Base-by-base conservation (phyloP, 1,140 invertebrate species). In the Hydropsyche tenuis region DNA sequence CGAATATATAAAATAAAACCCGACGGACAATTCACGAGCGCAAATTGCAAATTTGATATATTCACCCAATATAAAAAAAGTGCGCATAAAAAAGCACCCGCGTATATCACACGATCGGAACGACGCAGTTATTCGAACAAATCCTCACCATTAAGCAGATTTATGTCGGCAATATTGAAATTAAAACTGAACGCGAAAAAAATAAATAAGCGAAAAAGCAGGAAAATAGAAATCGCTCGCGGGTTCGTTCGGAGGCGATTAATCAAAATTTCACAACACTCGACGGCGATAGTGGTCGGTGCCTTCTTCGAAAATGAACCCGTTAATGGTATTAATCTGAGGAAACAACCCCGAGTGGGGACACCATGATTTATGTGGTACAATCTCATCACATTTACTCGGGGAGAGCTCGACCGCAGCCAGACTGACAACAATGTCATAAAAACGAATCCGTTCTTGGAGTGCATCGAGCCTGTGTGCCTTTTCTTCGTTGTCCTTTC, bases 161-260 rank as follows among this genome's bases (percentile, higher is more conserved):
- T 53, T 53, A 53, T 53, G 48, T 53, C 48, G 48, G 48, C 23
- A 60, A 60, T 60, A 60, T 60, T 60, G 56, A 27, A 60, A 25
- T 60, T 60, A 60, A 60, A 23, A 60, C 20, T 9, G 30, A 37
- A 37, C 30, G 30, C n/a, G n/a, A n/a, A 37, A 37, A 37, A 37
- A 37, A 37, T 37, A 37, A 37, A 37, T 37, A 37, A 3, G 30
- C 30, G 30, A 4, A 37, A 37, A 37, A 37, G 14, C 46, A 16
- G 48, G 9, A 18, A 20, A 18, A 53, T 53, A 53, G 48, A 53
- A 53, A 18, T 18, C 48, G 16, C n/a, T n/a, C n/a, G n/a, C n/a
- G n/a, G n/a, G 48, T 53, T 53, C 48, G 18, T 53, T 53, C 48
- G 48, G n/a, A 9, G 48, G 48, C 48, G 48, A 53, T 53, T 53